Percentiles rank a stretch among this genome's conserved stretches.
phyloP scores from a whole-genome alignment of 2,113 vertebrate species.

The Nothoprocta perdicaria region DNA sequence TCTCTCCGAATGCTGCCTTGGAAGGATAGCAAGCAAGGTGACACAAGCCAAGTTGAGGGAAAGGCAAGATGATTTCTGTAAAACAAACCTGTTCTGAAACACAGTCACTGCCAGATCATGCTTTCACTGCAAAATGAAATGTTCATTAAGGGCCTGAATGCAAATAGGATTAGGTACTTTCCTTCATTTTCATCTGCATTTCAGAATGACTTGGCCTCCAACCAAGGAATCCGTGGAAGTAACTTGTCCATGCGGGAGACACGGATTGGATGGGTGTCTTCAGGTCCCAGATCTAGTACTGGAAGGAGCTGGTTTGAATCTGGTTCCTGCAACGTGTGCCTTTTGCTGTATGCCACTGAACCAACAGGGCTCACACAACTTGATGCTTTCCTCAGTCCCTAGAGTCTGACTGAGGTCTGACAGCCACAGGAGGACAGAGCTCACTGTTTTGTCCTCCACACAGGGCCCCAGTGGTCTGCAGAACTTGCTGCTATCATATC shows the following conservation, averaged over 20 bases:
- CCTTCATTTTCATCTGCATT: neutral
- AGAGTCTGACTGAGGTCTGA: neutral
- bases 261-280: neutral
- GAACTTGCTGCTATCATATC: neutral
- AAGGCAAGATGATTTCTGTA: neutral
- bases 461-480: neutral
- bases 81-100: neutral
- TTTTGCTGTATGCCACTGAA: neutral
- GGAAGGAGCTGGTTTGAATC: neutral
- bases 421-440: neutral
- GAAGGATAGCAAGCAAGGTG: neutral
- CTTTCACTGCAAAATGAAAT: neutral
- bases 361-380: neutral
- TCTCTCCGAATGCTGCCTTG: neutral
- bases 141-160: neutral
- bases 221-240: neutral
- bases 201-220: neutral
- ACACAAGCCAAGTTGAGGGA: neutral
- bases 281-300: neutral
- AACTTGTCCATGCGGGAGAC: neutral
- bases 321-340: neutral
- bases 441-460: neutral
- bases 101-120: accelerated
- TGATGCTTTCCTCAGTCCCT: neutral
- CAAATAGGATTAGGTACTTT: accelerated